Evolutionary conservation across 2,888 invertebrate genomes (phyloP), one percentile per base, ranked within the genome.

Genomic region (Endotricha flammealis): DNA sequence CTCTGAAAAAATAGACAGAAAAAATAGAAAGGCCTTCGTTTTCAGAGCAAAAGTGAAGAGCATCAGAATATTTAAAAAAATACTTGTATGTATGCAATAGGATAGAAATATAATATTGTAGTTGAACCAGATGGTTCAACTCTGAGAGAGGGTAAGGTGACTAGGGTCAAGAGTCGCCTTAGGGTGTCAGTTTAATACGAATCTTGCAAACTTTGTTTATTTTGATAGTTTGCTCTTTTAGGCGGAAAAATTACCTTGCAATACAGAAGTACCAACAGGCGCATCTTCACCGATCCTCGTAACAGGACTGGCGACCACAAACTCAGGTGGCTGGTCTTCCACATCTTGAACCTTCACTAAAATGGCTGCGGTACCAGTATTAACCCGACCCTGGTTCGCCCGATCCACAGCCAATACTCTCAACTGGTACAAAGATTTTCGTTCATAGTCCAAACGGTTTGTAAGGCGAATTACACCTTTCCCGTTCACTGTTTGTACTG

Each of bases 301-400:
- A n/a, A 97, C 94, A 0, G 96, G 93, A 44, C 93, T 93, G 7
- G 94, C 94, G 36, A 93, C 90, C 12, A 96, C 90, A 76, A 97
- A 97, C 66, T 95, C 94, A 0, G 97, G 97, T 0, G 96, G 95
- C 69, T 95, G 94, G 72, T 97, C 97, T 72, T 96, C 96, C 12
- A 95, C 91, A 78, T 98, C 97, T 62, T 92, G 91, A 4, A 86
- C 82, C 78, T 95, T 95, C 4, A 97, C 91, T 45, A 97, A 85
- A 49, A 97, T 90, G 34, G 95, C 94, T 1, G 96, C 96, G 2
- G 96, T 95, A 11, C 95, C 96, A 0, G 96, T 96, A 65, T 97
- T 96, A n/a, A 95, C 90, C 4, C 90, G 82, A 20, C 93, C 91
- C 73, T 92, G 91, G 67, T 93, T 95, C 1, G 96, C 95, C 33